Evolutionary conservation across 2,113 vertebrate genomes (phyloP), one percentile per base, ranked within the genome.

Genomic region (Arenaria interpres): DNA sequence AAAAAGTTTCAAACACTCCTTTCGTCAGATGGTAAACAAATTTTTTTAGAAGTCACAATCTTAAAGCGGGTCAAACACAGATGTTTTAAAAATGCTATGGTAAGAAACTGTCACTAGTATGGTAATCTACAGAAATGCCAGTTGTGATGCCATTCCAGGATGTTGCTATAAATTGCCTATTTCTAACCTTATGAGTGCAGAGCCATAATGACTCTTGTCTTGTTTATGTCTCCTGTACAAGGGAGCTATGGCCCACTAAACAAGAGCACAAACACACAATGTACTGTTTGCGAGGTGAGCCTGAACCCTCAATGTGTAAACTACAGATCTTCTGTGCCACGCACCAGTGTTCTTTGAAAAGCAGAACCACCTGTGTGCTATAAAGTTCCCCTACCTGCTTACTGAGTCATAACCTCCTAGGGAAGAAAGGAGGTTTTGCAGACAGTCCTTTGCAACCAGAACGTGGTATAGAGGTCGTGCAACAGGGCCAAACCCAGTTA

Each of bases 381-480:
- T 10, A 15, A 86, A 39, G 13, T 62, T 45, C 14, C 10, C 6
- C 17, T 45, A 20, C 33, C 24, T 57, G 12, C 24, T 39, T 28
- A 18, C 4, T 14, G 25, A 22, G 11, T 45, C 30, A 27, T 50
- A 33, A 37, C 12, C 8, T 76, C 16, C 33, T 79, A 21, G 28
- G 43, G 39, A 85, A 50, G 46, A 25, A 80, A 51, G 3, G 14
- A 30, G 14, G 11, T 12, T n/a, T 17, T 22, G 11, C 60, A 68
- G 53, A 15, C 18, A 21, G 6, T 83, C 33, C 22, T 63, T 63
- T 87, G 53, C 21, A 72, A 28, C 12, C 13, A 71, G 35, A 54
- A 43, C 3, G 4, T 11, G 13, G 5, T 8, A 22, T 1, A 60
- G 35, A 46, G 8, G 12, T 73, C 4, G 2, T 28, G 12, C 17